These are phyloP conservation scores for Temnothorax ravouxi DNA, from an alignment of 2,888 invertebrate genomes.

Conservation along the genomic window DNA sequence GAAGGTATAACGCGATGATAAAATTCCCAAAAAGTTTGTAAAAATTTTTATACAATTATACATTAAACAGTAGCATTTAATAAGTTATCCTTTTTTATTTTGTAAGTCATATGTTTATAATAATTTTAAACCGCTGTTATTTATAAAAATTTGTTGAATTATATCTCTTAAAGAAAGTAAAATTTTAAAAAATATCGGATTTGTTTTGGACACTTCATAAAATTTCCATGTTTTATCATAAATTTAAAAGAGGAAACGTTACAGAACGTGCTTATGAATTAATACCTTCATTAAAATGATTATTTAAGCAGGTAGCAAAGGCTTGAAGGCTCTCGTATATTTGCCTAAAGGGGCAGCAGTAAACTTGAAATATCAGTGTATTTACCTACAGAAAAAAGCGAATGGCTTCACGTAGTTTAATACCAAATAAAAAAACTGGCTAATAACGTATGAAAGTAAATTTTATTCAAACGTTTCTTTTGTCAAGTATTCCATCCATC, in stretches of 20 bases:
- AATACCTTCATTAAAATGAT: slow-evolving; percentile 49
- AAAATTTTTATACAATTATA: not conserved
- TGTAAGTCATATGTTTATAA: not conserved
- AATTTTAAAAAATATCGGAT: not conserved
- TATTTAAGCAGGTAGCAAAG: slow-evolving; percentile 21
- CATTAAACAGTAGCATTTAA: not conserved
- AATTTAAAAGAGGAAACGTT: slow-evolving; percentile 21
- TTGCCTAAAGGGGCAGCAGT: slow-evolving; percentile 6
- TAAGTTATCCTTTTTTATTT: not conserved
- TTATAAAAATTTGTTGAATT: not conserved
- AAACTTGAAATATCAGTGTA: slow-evolving; percentile 42
- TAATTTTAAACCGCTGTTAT: not conserved
- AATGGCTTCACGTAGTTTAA: not conserved
- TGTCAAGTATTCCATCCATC: not conserved
- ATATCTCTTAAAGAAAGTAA: not conserved
- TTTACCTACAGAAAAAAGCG: not conserved
- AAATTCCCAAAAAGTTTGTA: not conserved
- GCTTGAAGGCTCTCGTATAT: slow-evolving; percentile 30
- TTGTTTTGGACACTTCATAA: not conserved
- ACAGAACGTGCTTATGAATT: slow-evolving; percentile 51
- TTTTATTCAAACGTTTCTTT: not conserved
- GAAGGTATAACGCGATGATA: not conserved
- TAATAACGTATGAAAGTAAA: slow-evolving; percentile 31
- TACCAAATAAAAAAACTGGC: not conserved
- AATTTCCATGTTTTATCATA: slow-evolving; percentile 17